Evolutionary conservation across 2,113 vertebrate species (phyloP).

Genomic region (Apteryx mantelli): DNA sequence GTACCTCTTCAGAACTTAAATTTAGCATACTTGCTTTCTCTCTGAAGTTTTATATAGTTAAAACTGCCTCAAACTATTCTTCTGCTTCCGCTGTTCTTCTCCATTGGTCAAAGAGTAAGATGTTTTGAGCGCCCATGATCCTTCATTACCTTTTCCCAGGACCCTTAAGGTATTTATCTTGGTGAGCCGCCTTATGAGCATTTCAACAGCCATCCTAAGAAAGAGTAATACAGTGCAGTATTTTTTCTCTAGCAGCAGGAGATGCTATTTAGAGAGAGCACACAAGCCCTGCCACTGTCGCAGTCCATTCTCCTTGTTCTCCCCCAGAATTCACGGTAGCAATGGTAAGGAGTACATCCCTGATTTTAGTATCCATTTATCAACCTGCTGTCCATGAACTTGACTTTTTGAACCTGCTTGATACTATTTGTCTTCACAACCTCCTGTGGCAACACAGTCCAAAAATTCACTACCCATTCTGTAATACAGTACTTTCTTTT

Average conservation of each 20-base stretch:
- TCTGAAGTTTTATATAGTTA: background rate
- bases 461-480: background rate
- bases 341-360: background rate
- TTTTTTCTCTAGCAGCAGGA: background rate
- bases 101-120: background rate
- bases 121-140: background rate
- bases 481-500: background rate
- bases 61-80: background rate
- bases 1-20: background rate
- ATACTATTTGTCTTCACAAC: background rate
- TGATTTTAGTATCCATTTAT: background rate
- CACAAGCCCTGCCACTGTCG: background rate
- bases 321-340: background rate
- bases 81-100: background rate
- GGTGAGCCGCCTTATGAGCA: background rate
- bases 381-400: background rate
- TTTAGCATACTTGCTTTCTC: background rate
- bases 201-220: background rate
- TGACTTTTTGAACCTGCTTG: background rate
- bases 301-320: background rate
- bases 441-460: background rate
- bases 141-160: background rate
- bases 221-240: background rate
- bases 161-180: background rate
- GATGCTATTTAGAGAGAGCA: background rate